Evolutionary conservation across 1,140 invertebrate species (phyloP), one percentile per base, ranked within the genome.

Genomic region (Danaus melanippus): DNA sequence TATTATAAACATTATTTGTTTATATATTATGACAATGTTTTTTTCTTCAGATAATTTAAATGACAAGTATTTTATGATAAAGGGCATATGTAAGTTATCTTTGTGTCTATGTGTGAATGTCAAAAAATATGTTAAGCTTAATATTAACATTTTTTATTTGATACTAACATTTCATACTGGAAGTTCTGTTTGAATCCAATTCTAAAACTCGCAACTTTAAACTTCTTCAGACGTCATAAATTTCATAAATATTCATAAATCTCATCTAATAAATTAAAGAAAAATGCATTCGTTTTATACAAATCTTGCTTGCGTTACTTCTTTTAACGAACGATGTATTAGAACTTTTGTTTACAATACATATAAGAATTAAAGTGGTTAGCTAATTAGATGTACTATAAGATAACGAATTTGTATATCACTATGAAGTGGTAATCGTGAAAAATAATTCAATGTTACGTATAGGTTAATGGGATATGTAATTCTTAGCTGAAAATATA

Each of bases 121-220:
- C 32, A 58, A 58, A 32, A 32, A 32, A 32, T 32, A 32, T 32
- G 21, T 32, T 9, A 12, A 12, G 12, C n/a, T 51, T 3, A 21
- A 15, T 1, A 43, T 11, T 51, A n/a, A 9, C n/a, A 21, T 0
- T 17, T 17, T 51, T 51, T 42, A 12, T 8, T 41, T n/a, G 45
- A 60, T 60, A 60, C 58, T 60, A 60, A 55, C 58, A 55, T 55
- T 51, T 55, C 48, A 55, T 46, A 42, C 48, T 55, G 53, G 15
- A 41, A 44, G 12, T 15, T 42, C 17, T 40, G 15, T 55, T 54
- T 50, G 39, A 55, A 43, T 58, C 50, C 44, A 53, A 48, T 58
- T 32, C 21, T 32, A 32, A 32, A 32, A 55, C 46, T 55, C 39
- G 46, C 39, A 54, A 45, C 10, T 39, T 53, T 42, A 15, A 53